Evolutionary conservation across 2,113 vertebrate species (phyloP).

Genomic region (Otus sunia): DNA sequence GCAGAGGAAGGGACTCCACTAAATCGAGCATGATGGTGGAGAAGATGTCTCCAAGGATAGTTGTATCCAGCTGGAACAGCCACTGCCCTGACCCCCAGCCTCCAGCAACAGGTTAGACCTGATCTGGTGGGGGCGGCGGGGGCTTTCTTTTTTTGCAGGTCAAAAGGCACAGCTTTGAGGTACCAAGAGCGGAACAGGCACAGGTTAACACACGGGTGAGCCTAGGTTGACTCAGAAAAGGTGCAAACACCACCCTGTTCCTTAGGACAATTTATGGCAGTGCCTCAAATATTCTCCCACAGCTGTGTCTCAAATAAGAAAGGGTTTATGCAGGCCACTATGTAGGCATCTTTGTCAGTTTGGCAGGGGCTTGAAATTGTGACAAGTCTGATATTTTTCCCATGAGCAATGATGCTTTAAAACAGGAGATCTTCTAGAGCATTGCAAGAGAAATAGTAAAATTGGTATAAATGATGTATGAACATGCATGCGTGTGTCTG

Average conservation of each 20-base stretch:
- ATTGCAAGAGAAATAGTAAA: neutral
- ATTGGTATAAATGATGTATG: accelerated
- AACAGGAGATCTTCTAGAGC: neutral
- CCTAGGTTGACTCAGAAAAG: neutral
- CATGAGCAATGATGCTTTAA: neutral
- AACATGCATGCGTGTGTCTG: accelerated
- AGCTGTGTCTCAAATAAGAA: neutral
- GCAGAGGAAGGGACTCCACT: neutral
- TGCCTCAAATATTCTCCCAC: neutral
- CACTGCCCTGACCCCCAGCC: neutral
- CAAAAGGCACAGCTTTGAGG: neutral
- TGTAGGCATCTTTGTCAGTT: neutral
- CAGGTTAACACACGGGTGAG: accelerated
- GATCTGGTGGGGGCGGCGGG: too few relatives aligned
- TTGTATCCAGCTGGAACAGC: neutral
- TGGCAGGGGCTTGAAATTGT: neutral
- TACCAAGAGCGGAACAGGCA: neutral
- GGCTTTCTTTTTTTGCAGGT: neutral
- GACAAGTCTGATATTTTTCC: neutral
- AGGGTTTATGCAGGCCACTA: neutral
- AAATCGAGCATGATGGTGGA: accelerated
- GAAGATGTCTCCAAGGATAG: neutral
- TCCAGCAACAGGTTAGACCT: neutral
- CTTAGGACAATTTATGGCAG: neutral
- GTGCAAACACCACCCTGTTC: neutral